Base-by-base conservation (phyloP, 2,113 vertebrate species). In the Catharus minimus region DNA sequence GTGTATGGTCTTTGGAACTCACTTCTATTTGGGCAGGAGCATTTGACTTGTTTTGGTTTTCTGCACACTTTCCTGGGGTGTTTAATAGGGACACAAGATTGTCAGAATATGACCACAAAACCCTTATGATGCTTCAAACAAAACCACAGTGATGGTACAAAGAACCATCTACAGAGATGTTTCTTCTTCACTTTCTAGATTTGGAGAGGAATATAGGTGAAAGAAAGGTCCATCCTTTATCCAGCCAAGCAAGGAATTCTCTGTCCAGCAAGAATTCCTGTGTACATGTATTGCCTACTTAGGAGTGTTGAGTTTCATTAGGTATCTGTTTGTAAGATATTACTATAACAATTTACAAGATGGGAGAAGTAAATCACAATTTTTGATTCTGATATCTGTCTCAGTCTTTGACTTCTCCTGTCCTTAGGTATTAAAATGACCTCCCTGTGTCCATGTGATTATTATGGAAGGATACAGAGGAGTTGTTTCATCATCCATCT, bases 21-120 rank as follows among this genome's bases (percentile, higher is more conserved):
- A 0, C 2, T 38, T 7, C 30, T 47, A 3, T 75, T 32, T 65
- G 26, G 18, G 18, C 26, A 61, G 62, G 9, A 46, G 3, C 2
- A 5, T 43, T 36, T 58, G 7, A 14, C 12, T 56, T 66, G 26
- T 36, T 89, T 80, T 76, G 15, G 16, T 28, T 92, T 79, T 28
- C 22, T 74, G 26, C 41, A 10, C 20, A 21, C 11, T 26, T 75
- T 50, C 32, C 36, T 26, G 23, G 30, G 19, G 7, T 83, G 15
- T 73, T 49, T 67, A 27, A 10, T 2, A 73, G 27, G 30, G n/a
- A 12, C 5, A 8, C 2, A 6, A 7, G 4, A 10, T 43, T 75
- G 32, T 39, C 38, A 67, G 36, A 69, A 10, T 73, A 60, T 62
- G 17, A 56, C 36, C 44, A 46, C 39, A 79, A 85, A 46, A 6